phyloP scores from a whole-genome alignment of 2,888 invertebrate genomes.

The Altica lythri region DNA sequence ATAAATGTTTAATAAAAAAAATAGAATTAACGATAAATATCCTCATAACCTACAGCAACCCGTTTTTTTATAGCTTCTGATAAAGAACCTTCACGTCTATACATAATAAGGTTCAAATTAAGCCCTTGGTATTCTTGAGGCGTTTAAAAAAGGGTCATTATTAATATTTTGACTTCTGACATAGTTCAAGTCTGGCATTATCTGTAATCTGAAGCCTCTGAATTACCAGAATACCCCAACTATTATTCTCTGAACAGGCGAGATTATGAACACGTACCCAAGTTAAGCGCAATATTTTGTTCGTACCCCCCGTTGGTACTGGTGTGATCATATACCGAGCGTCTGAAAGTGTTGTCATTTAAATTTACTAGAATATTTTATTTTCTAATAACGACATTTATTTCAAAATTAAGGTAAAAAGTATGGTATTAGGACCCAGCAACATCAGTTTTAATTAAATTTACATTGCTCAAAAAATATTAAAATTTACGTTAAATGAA shows the following conservation, averaged over 20 bases:
- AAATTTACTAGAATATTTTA: too few relatives aligned
- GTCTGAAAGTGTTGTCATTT: too few relatives aligned
- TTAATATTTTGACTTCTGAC: constrained; percentile 36
- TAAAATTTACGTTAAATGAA: too few relatives aligned
- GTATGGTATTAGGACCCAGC: too few relatives aligned
- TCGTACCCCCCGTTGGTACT: constrained; percentile 47
- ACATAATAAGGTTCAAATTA: constrained; percentile 19
- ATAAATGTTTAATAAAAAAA: too few relatives aligned
- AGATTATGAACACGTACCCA: constrained; percentile 28
- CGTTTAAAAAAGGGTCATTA: constrained; percentile 26
- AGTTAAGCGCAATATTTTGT: constrained; percentile 49
- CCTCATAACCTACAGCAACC: not conserved
- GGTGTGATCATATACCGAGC: constrained; percentile 51
- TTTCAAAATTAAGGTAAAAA: too few relatives aligned
- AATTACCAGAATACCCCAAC: constrained; percentile 38
- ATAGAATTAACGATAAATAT: not conserved
- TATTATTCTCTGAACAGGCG: constrained; percentile 32
- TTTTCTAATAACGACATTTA: too few relatives aligned
- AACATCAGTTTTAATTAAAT: too few relatives aligned
- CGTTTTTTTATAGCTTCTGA: not conserved
- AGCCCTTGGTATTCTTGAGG: constrained; percentile 15
- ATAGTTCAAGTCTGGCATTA: constrained; percentile 30
- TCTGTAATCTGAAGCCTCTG: constrained; percentile 40
- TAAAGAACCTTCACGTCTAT: not conserved
- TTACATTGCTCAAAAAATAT: too few relatives aligned